Base-by-base conservation (phyloP, 2,113 vertebrate species). In the Onychostoma macrolepis region DNA sequence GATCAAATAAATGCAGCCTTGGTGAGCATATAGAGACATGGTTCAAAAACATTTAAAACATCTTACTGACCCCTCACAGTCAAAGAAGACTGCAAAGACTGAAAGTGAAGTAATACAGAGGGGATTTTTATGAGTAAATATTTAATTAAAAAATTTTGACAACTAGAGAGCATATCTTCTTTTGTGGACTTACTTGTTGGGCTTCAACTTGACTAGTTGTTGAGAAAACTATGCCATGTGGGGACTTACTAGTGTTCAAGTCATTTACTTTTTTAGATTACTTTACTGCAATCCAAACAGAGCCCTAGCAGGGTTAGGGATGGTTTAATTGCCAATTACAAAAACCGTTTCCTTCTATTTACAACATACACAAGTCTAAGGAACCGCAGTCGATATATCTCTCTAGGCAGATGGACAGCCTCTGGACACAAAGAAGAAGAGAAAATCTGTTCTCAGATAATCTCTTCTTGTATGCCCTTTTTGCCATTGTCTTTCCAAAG, bases 341-440 rank as follows among this genome's bases (percentile, higher is more conserved):
- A 77, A 88, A 88, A n/a, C 19, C 13, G 61, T 76, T 85, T 56
- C 26, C 26, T 85, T 48, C 53, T 78, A 45, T 85, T 85, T 88
- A 88, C 58, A 56, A 67, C 83, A 69, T 56, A 21, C 33, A 43
- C 19, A 86, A 43, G 53, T 30, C n/a, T 36, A 65, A 33, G 69
- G 74, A 38, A 85, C 38, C n/a, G 3, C 10, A 72, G 12, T 33
- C 76, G 11, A 61, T 67, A 85, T 30, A 48, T 82, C 43, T 80
- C 43, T 76, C 58, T 82, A 71, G 71, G 33, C 43, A 76, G 71
- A 77, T 58, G 45, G 65, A 82, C 48, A 56, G 50, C 61, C 56
- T 30, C 63, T 41, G 48, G 77, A 84, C 41, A 58, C 5, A 67
- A 15, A 67, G 41, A 84, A 33, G 26, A 56, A 28, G 45, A 10